A percentile compares a stretch with the other conserved stretches of the same genome.
Evolutionary conservation across 2,797 vertebrate species (phyloP).

Genomic region (Novumbra hubbsi): DNA sequence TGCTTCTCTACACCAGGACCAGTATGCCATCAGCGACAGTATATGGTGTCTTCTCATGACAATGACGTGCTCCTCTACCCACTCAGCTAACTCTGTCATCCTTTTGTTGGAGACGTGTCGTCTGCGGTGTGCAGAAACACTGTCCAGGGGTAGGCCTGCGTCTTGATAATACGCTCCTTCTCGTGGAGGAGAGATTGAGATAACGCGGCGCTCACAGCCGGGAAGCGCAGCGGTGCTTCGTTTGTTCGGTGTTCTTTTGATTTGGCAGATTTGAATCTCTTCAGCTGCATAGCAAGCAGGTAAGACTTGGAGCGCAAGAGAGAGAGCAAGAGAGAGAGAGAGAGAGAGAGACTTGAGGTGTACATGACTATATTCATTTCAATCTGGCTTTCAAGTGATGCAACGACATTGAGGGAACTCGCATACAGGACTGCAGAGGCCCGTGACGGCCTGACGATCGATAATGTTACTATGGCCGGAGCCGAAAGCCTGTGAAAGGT

Average conservation of each 20-base stretch:
- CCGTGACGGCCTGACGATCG: not conserved
- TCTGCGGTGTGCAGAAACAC: not conserved
- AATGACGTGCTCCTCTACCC: conserved; percentile 37
- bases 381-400: conserved; percentile 2
- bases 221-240: not conserved
- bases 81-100: not conserved
- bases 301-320: not conserved
- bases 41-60: conserved; percentile 48
- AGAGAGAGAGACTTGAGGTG: not conserved
- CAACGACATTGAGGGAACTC: not conserved
- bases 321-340: conserved; percentile 1
- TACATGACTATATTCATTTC: conserved; percentile 1
- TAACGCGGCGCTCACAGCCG: not conserved
- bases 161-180: not conserved
- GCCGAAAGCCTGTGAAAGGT: not conserved
- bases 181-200: not conserved
- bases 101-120: not conserved
- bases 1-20: not conserved
- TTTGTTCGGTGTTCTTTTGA: not conserved
- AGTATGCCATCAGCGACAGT: not conserved
- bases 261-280: conserved; percentile 2
- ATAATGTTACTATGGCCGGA: not conserved
- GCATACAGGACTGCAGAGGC: not conserved
- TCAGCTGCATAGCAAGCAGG: not conserved
- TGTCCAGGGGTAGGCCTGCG: not conserved